phyloP scores from a whole-genome alignment of 2,113 vertebrate species.

The Heterotis niloticus region DNA sequence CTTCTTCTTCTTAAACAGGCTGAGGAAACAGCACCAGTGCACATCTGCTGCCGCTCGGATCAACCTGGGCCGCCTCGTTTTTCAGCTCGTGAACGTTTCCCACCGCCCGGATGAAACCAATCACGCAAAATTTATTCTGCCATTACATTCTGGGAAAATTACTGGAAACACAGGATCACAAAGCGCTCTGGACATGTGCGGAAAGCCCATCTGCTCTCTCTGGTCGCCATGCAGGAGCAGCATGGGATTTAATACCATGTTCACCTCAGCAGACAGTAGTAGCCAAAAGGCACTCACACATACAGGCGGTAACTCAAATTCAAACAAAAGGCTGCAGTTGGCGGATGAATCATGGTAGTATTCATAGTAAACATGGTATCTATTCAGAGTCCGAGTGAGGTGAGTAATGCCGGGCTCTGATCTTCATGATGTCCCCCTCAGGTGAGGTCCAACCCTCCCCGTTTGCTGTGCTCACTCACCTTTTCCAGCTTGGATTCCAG shows the following conservation, averaged over 20 bases:
- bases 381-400: background rate
- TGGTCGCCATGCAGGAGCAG: no score
- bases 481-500: constrained; percentile 98
- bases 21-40: background rate
- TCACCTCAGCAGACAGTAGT: no score
- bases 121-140: no score
- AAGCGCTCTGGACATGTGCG: no score
- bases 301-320: background rate
- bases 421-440: background rate
- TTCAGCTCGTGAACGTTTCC: no score
- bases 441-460: background rate
- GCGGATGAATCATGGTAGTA: background rate
- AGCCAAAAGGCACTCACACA: no score
- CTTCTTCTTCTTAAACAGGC: background rate
- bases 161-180: no score
- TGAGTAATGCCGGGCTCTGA: background rate
- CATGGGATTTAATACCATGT: no score
- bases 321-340: constrained; percentile 44
- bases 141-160: no score
- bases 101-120: no score
- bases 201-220: no score
- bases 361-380: background rate
- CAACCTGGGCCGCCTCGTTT: no score
- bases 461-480: constrained; percentile 66
- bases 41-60: background rate